phyloP scores from a whole-genome alignment of 2,888 invertebrate species.

The Pristionchus maxplancki region DNA sequence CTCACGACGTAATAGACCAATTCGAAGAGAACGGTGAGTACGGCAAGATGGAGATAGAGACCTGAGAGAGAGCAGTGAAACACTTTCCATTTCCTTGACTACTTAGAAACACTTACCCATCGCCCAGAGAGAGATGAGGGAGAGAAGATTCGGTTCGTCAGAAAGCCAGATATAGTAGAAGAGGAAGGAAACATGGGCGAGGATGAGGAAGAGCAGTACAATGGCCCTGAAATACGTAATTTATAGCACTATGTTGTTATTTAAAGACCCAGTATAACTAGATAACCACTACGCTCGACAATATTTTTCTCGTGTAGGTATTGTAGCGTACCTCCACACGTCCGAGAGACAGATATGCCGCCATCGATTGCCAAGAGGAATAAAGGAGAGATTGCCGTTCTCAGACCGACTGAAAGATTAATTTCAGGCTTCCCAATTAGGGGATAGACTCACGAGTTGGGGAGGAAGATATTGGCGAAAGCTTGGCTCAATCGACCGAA shows the following conservation, averaged over 20 bases:
- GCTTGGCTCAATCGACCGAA: slow-evolving; percentile 40
- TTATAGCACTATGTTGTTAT: background rate
- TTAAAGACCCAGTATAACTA: background rate
- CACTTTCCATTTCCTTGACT: background rate
- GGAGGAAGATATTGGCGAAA: slow-evolving; percentile 39
- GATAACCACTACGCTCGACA: too few species aligned
- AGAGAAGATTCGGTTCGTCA: slow-evolving; percentile 60
- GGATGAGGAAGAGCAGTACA: slow-evolving; percentile 59
- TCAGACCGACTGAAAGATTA: slow-evolving; percentile 28
- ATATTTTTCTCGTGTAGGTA: slow-evolving; percentile 8
- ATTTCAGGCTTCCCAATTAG: background rate
- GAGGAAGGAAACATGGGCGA: slow-evolving; percentile 62
- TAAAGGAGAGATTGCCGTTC: slow-evolving; percentile 31
- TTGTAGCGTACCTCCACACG: slow-evolving; percentile 41
- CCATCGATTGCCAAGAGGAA: slow-evolving; percentile 48
- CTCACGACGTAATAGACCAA: slow-evolving; percentile 3
- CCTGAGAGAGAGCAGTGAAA: background rate
- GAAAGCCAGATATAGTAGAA: slow-evolving; percentile 62
- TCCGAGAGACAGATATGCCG: slow-evolving; percentile 51
- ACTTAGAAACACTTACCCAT: slow-evolving; percentile 54
- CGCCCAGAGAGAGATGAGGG: slow-evolving; percentile 60
- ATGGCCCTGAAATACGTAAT: slow-evolving; percentile 47
- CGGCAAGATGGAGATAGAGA: slow-evolving; percentile 61
- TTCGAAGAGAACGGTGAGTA: slow-evolving; percentile 59
- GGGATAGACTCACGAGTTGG: slow-evolving; percentile 24